Conservation (phyloP, 1,140 invertebrate genomes). For the Drosophila micromelanica region DNA sequence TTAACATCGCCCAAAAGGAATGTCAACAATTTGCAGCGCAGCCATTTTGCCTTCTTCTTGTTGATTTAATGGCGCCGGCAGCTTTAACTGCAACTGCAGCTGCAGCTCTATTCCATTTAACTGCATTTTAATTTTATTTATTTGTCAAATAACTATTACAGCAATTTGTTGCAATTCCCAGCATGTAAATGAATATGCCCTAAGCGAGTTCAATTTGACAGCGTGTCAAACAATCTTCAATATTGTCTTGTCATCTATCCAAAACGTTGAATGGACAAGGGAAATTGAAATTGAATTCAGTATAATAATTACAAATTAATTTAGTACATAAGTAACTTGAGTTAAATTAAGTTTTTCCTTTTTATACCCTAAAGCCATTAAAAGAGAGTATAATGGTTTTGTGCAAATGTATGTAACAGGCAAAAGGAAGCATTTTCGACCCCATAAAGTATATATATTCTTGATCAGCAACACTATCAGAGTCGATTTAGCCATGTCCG, state of each 20-base stretch:
- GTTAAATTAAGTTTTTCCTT: too few relatives aligned
- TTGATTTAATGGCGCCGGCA: constrained; percentile 62
- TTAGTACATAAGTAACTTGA: too few relatives aligned
- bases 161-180: constrained; percentile 40
- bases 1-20: constrained; percentile 56
- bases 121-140: constrained; percentile 43
- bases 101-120: constrained; percentile 42
- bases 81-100: constrained; percentile 28
- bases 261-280: too few relatives aligned
- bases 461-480: too few relatives aligned
- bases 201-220: constrained; percentile 18
- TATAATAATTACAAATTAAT: too few relatives aligned
- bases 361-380: too few relatives aligned
- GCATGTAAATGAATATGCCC: constrained; percentile 50
- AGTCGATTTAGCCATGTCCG: too few relatives aligned
- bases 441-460: too few relatives aligned
- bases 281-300: background rate
- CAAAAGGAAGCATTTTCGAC: too few relatives aligned
- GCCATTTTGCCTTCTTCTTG: constrained; percentile 60
- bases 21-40: constrained; percentile 54
- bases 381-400: too few relatives aligned
- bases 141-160: constrained; percentile 37
- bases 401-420: too few relatives aligned
- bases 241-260: constrained; percentile 19
- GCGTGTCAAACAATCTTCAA: background rate